Base-by-base conservation (phyloP, 30 jellyfish, hydroid and myxozoan genomes). In the Aurelia sp. region DNA sequence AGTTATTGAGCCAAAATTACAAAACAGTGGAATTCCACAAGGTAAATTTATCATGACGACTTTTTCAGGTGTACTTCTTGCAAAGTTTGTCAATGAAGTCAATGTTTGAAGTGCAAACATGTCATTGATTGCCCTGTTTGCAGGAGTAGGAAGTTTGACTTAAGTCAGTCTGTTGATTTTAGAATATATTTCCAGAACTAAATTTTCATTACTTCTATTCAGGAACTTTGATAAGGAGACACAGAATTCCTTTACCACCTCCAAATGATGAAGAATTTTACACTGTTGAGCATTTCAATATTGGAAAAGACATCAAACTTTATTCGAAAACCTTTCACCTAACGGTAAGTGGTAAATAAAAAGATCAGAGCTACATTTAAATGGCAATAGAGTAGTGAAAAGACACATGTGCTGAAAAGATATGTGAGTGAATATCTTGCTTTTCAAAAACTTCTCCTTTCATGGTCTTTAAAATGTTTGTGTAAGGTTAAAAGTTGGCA, bases 1-100 rank as follows among this genome's bases (percentile, higher is more conserved):
- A 86, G 98, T 92, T 19, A 92, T 86, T 73, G 98, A 92, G 40
- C 89, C 90, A 76, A 92, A 92, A 61, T 73, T 86, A 3, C 97
- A 86, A 60, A 92, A 92, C 79, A 92, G 93, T 71, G 98, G 98
- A 5, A 92, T 92, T 53, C 98, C 98, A 31, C 98, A 92, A 81
- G 98, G 94, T 85, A 73, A 30, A 33, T 62, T 31, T 15, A 35
- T 40, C 10, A 4, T 41, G 37, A 63, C 0, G 11, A 17, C 17
- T 18, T 57, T 57, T 13, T 13, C 19, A 57, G 1, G 2, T 27
- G 33, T 2, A 27, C 33, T 27, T 2, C 33, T 27, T 27, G 33
- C 33, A 27, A 27, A 27, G 33, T 27, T 27, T 27, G 33, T 27
- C 55, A 44, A 44, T 44, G 15, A 44, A 44, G 55, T 44, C 55